Evolutionary conservation across 37 sponge, comb jelly and placozoan genomes (phyloP).

Genomic region (Geodia barretti): DNA sequence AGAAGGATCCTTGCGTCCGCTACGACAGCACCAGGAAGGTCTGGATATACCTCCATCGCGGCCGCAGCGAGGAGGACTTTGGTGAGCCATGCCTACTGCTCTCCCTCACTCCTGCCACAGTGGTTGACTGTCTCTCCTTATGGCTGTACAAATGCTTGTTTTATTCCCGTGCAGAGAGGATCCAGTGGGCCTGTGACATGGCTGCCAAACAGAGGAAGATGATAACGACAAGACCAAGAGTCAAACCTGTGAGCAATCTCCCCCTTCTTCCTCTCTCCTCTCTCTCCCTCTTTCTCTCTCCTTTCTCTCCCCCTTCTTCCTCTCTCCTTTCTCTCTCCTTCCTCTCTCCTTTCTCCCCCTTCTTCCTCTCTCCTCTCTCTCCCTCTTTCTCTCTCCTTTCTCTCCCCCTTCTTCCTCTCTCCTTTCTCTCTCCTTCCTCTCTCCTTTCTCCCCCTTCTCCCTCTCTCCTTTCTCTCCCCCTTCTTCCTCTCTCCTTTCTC

Average conservation of each 20-base stretch:
- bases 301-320: not conserved
- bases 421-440: not conserved
- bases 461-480: not conserved
- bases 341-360: slow-evolving; percentile 2
- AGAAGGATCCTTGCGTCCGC: slow-evolving; percentile 95
- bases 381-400: not conserved
- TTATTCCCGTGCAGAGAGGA: slow-evolving; percentile 28
- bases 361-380: slow-evolving; percentile 4
- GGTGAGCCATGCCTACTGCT: slow-evolving; percentile 21
- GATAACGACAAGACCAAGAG: slow-evolving; percentile 30
- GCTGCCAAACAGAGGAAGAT: slow-evolving; percentile 57
- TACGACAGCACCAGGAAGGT: slow-evolving; percentile 87
- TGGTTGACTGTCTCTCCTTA: not conserved
- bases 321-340: not conserved
- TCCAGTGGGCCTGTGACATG: slow-evolving; percentile 65
- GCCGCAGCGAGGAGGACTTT: slow-evolving; percentile 85
- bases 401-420: not conserved
- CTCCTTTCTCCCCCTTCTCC: not conserved
- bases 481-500: not conserved
- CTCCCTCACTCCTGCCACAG: not conserved
- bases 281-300: slow-evolving; percentile 21
- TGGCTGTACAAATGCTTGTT: no score
- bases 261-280: slow-evolving; percentile 25
- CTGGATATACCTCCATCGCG: slow-evolving; percentile 92
- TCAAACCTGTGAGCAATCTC: slow-evolving; percentile 42